These are phyloP conservation scores for Marmota flaviventris DNA, from an alignment of 2,113 vertebrate genomes.

Conservation along the genomic window DNA sequence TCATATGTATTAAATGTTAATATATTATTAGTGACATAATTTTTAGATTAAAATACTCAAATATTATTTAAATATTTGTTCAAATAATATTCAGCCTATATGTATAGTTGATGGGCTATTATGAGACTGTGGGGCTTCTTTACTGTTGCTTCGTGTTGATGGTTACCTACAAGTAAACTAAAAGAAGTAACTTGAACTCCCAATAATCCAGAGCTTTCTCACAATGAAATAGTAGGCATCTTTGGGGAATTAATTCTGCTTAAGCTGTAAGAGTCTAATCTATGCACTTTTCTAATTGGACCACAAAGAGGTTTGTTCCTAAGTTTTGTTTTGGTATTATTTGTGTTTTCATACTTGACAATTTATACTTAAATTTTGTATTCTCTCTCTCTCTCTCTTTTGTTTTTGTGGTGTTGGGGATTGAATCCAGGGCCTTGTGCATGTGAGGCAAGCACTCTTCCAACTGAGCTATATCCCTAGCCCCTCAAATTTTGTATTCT, in stretches of 20 bases:
- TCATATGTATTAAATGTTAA: too few species aligned
- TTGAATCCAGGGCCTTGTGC: too few species aligned
- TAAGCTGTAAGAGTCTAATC: neutral
- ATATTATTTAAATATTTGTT: neutral
- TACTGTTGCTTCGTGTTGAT: conserved; percentile 10
- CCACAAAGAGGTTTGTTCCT: neutral
- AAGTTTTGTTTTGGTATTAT: conserved; percentile 42
- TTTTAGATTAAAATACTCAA: neutral
- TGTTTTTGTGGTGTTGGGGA: too few species aligned
- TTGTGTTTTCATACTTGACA: conserved; percentile 33
- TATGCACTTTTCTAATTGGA: neutral
- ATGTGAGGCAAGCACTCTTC: too few species aligned
- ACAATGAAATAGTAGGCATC: conserved; percentile 8
- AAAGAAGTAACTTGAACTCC: neutral
- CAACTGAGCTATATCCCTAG: too few species aligned
- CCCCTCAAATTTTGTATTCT: conserved; percentile 18
- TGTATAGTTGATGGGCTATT: neutral
- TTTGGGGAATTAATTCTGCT: neutral
- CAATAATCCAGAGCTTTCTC: neutral
- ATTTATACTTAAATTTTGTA: neutral
- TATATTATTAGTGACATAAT: too few species aligned
- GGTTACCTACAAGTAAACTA: neutral
- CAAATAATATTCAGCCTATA: neutral
- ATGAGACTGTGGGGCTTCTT: neutral
- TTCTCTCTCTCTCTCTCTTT: neutral